Evolutionary conservation across 2,113 vertebrate species (phyloP), one percentile per base, ranked within the genome.

Genomic region (Gallinago paraguaiae): DNA sequence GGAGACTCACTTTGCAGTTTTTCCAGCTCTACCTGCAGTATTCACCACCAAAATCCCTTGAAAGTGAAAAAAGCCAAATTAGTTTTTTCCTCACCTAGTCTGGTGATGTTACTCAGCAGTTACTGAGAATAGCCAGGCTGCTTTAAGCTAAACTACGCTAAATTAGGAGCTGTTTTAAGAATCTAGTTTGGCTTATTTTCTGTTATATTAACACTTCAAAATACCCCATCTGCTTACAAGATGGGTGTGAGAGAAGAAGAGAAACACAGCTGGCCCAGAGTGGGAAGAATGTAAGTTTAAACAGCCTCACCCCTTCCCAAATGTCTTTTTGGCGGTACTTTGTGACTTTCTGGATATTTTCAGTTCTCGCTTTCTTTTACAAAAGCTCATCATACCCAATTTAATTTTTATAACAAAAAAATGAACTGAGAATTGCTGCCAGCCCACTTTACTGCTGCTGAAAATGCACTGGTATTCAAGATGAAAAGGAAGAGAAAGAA

Each of bases 201-300:
- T 35, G 1, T 87, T 92, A 70, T 87, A 96, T 96, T 96, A 96
- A 93, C 96, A 91, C 95, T 94, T 96, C 94, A 94, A 59, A 82
- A 93, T 94, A 79, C 83, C 84, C 93, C 95, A 96, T 97, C 88
- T 96, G 96, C 96, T 95, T 93, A 95, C 95, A 97, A 96, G 93
- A 92, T 97, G 96, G 91, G 92, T 89, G 92, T 87, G 88, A 90
- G 88, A 86, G 86, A 84, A 94, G 82, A 94, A 71, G 83, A 92
- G 95, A 97, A 96, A 87, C 80, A 95, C 96, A 97, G 95, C 96
- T 95, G 95, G 91, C 25, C 77, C 78, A 39, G 83, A 91, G 93
- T 86, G 86, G 91, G 95, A 96, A 92, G 88, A 96, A 97, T 93
- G 88, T 92, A 79, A 91, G 74, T 95, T 96, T 96, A 95, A 96